Percentiles rank a stretch among this genome's conserved stretches.
These are phyloP conservation scores for Manis crassicaudata DNA, from an alignment of 2,797 vertebrate species.

Conservation along the genomic window DNA sequence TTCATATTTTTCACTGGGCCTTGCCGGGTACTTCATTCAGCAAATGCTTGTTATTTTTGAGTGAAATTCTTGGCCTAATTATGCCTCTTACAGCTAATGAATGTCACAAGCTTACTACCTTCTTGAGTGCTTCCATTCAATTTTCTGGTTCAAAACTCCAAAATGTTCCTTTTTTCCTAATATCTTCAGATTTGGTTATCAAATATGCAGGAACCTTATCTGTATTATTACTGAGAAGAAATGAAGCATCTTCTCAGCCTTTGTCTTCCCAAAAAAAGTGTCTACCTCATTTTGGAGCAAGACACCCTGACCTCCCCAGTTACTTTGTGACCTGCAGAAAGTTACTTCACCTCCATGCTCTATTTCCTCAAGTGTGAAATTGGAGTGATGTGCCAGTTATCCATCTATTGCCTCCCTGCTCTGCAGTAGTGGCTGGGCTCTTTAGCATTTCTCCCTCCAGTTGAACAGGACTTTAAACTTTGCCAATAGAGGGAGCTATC, in stretches of 20 bases:
- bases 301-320: neutral
- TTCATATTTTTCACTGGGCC: accelerated
- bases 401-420: neutral
- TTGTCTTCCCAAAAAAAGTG: neutral
- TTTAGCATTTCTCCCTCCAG: neutral
- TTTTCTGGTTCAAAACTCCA: neutral
- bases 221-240: neutral
- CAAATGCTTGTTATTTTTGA: neutral
- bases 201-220: neutral
- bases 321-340: neutral
- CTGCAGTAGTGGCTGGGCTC: neutral
- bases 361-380: neutral
- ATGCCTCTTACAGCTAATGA: neutral
- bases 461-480: neutral
- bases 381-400: neutral
- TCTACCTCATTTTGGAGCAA: neutral
- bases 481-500: neutral
- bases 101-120: neutral
- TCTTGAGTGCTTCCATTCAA: neutral
- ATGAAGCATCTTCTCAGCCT: neutral
- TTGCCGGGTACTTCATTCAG: neutral
- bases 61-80: neutral
- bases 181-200: neutral
- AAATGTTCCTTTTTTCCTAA: neutral
- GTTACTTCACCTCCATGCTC: neutral